These are phyloP conservation scores for Threskiornis aethiopicus DNA, from an alignment of 2,797 vertebrate species.

Conservation along the genomic window DNA sequence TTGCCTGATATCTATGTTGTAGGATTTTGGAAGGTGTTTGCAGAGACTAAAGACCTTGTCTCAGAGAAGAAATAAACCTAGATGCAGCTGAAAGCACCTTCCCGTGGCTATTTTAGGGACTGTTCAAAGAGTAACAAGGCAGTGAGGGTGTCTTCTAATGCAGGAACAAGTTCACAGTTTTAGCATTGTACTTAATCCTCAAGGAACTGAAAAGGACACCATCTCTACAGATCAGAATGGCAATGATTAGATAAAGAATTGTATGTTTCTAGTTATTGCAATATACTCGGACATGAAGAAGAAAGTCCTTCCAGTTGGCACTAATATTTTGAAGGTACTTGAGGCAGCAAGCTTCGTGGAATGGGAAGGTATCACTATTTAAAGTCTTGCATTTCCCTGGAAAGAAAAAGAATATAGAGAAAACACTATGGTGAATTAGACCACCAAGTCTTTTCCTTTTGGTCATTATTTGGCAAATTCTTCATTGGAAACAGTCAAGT, in stretches of 20 bases:
- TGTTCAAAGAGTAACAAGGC: background rate
- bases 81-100: background rate
- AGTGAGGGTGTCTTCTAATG: background rate
- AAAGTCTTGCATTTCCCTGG: background rate
- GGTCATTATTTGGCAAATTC: background rate
- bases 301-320: background rate
- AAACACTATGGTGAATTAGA: background rate
- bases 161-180: background rate
- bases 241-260: background rate
- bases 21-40: background rate
- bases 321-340: background rate
- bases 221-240: background rate
- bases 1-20: background rate
- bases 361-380: background rate
- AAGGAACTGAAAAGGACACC: background rate
- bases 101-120: background rate
- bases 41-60: background rate
- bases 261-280: background rate
- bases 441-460: background rate
- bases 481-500: background rate
- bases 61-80: background rate
- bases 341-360: background rate
- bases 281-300: background rate
- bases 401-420: background rate
- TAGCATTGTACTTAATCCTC: background rate